These are phyloP conservation scores for Agrochola litura DNA, from an alignment of 2,888 invertebrate species.

Conservation along the genomic window DNA sequence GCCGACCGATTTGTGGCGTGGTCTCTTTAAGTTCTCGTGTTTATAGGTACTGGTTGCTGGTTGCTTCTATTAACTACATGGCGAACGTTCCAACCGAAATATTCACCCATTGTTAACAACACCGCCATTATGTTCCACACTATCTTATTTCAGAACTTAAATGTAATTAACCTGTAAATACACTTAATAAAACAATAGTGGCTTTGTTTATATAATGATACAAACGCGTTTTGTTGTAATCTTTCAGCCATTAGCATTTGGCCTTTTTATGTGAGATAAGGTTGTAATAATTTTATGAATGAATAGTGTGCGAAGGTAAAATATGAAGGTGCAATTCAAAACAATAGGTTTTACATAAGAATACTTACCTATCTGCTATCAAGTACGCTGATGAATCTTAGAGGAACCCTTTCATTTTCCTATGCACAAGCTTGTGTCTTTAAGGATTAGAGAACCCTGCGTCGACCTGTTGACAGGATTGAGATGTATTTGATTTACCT, in stretches of 20 bases:
- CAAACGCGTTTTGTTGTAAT: slow-evolving; percentile 58
- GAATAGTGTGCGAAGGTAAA: slow-evolving; percentile 61
- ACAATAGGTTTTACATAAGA: slow-evolving; percentile 52
- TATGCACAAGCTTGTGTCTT: background rate
- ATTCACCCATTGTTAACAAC: slow-evolving; percentile 61
- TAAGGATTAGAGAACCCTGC: background rate
- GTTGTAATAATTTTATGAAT: slow-evolving; percentile 62
- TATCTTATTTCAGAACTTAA: slow-evolving; percentile 31
- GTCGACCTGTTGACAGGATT: background rate
- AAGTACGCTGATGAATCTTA: background rate
- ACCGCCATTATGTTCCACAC: slow-evolving; percentile 4
- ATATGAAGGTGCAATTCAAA: slow-evolving; percentile 48
- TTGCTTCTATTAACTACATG: background rate
- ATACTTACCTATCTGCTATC: background rate
- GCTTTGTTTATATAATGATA: slow-evolving; percentile 60
- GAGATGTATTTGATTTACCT: background rate
- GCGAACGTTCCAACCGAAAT: slow-evolving; percentile 25
- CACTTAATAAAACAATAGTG: slow-evolving; percentile 53
- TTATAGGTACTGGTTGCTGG: background rate
- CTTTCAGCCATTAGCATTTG: slow-evolving; percentile 55
- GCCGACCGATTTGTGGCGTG: too few species aligned
- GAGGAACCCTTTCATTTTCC: background rate
- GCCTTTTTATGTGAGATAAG: slow-evolving; percentile 60
- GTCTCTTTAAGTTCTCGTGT: background rate
- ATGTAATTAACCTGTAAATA: slow-evolving; percentile 46